phyloP scores from a whole-genome alignment of 2,888 invertebrate genomes.

The Drosophila cognata region DNA sequence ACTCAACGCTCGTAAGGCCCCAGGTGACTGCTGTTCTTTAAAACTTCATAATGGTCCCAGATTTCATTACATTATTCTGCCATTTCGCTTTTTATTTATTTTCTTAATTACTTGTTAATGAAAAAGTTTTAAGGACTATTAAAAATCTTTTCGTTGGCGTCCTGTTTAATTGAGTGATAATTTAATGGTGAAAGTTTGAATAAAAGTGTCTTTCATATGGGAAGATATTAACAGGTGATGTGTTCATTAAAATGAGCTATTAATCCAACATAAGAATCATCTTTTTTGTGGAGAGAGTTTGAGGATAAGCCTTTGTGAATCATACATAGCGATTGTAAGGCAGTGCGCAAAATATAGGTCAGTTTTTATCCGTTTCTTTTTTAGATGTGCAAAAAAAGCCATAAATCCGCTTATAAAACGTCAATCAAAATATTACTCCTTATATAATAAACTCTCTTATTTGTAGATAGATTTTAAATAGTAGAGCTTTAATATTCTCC shows the following conservation, averaged over 20 bases:
- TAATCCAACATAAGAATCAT: background rate
- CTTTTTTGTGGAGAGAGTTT: background rate
- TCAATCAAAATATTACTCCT: background rate
- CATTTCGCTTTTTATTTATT: background rate
- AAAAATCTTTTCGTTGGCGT: background rate
- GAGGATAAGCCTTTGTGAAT: background rate
- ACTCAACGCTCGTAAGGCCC: conserved; percentile 21
- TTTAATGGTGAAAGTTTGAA: background rate
- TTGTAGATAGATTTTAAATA: background rate
- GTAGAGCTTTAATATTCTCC: background rate
- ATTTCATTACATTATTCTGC: conserved; percentile 20
- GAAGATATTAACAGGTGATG: background rate
- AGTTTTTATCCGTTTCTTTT: background rate
- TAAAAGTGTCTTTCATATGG: background rate
- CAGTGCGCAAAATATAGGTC: background rate
- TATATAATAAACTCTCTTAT: background rate
- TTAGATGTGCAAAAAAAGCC: background rate
- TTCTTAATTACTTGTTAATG: conserved; percentile 1
- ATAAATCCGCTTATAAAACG: background rate
- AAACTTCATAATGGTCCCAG: conserved; percentile 17
- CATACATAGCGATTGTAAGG: background rate
- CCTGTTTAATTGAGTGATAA: conserved; percentile 1
- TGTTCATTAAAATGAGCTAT: background rate
- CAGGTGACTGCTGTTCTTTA: conserved; percentile 8
- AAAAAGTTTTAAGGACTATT: background rate